A percentile compares a stretch with the other conserved stretches of the same genome.
Conservation (phyloP, 2,797 vertebrate species). For the Dendrocincla tyrannina region DNA sequence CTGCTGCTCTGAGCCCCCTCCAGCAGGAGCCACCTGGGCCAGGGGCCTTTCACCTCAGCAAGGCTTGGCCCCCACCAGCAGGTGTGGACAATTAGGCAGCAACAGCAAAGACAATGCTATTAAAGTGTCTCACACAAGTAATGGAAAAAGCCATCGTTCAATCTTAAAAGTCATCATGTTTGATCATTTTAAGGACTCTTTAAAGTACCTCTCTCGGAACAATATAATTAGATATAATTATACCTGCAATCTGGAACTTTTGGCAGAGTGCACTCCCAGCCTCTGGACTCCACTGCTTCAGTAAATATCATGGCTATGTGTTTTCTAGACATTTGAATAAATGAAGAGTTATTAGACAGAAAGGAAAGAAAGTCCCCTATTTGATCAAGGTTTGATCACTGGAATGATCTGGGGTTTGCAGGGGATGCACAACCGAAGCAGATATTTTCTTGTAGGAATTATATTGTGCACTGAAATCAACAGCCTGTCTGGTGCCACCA, state of each 20-base stretch:
- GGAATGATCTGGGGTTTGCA: neutral
- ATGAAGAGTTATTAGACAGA: neutral
- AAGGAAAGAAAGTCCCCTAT: neutral
- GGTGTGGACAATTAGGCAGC: neutral
- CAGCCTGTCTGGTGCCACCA: neutral
- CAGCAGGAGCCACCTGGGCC: neutral
- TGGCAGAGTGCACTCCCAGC: neutral
- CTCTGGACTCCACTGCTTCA: neutral
- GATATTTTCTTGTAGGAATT: neutral
- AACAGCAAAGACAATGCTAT: neutral
- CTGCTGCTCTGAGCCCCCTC: neutral
- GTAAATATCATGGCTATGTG: rapidly evolving
- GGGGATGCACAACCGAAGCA: neutral
- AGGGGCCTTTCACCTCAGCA: neutral
- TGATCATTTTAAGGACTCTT: neutral
- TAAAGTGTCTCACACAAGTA: neutral
- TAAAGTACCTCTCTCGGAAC: neutral
- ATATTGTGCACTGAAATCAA: neutral
- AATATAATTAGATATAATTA: neutral
- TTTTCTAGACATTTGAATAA: neutral
- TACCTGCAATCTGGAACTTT: neutral
- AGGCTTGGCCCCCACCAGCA: neutral
- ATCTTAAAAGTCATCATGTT: neutral
- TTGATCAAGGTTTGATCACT: neutral
- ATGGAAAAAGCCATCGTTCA: neutral